phyloP scores from a whole-genome alignment of 2,888 invertebrate species.

The Polydrusus pterygomalis region DNA sequence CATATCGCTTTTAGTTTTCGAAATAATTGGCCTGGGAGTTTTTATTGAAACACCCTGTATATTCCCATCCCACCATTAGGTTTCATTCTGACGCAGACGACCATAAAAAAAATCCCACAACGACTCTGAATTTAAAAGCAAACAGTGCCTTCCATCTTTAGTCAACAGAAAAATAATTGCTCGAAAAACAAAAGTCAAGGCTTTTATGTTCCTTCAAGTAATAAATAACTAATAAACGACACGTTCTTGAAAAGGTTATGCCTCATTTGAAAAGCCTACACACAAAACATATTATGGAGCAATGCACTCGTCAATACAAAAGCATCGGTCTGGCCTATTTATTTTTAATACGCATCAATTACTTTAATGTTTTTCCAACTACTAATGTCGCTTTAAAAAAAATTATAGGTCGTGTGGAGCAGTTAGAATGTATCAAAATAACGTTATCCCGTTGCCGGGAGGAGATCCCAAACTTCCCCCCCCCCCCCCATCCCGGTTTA shows the following conservation, averaged over 20 bases:
- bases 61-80: neutral
- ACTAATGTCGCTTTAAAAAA: neutral
- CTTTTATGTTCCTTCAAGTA: slow-evolving; percentile 19
- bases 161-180: slow-evolving; percentile 10
- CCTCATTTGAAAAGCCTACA: slow-evolving; percentile 32
- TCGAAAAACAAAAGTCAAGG: slow-evolving; percentile 23
- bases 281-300: slow-evolving; percentile 22
- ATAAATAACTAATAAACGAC: slow-evolving; percentile 28
- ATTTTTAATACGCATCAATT: slow-evolving; percentile 11
- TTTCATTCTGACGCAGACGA: neutral
- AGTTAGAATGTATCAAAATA: no score
- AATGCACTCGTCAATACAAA: slow-evolving; percentile 14
- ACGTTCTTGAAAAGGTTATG: slow-evolving; percentile 25
- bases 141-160: slow-evolving; percentile 12
- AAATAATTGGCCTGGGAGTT: no score
- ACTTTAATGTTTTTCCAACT: neutral
- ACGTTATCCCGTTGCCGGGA: no score
- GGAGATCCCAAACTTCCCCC: no score
- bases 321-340: slow-evolving; percentile 10
- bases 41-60: no score
- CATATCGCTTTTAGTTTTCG: no score
- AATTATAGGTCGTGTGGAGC: neutral
- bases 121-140: neutral
- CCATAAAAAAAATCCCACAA: slow-evolving; percentile 8
- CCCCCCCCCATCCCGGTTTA: no score